A percentile compares a stretch with the other conserved stretches of the same genome.
Conservation (phyloP, 2,797 vertebrate genomes). For the Nothura maculosa region DNA sequence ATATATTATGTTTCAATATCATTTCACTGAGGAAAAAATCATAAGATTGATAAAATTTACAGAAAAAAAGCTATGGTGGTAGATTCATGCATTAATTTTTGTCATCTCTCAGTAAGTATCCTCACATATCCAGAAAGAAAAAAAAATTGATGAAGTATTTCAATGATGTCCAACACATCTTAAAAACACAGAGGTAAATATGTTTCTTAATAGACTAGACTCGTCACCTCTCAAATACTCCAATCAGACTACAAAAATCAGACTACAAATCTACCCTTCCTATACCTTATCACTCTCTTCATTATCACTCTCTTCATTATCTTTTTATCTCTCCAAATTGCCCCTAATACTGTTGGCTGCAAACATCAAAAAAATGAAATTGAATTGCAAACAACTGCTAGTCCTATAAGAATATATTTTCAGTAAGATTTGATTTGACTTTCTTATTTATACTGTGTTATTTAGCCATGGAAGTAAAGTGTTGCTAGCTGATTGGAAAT, state of each 20-base stretch:
- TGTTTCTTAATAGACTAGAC: neutral
- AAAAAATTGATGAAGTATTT: neutral
- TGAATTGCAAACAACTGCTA: neutral
- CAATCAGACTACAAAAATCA: neutral
- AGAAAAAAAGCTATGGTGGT: neutral
- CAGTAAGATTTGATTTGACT: neutral
- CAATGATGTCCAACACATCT: neutral
- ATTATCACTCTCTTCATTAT: neutral
- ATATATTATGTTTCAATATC: neutral
- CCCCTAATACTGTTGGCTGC: neutral
- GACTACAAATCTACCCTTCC: neutral
- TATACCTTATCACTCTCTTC: neutral
- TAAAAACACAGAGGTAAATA: neutral
- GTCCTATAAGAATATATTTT: neutral
- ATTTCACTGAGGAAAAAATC: neutral
- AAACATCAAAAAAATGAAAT: slow-evolving; percentile 10
- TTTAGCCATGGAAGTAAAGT: neutral
- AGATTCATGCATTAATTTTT: neutral
- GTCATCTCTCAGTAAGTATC: neutral
- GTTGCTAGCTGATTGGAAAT: neutral
- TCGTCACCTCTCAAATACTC: neutral
- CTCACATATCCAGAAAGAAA: neutral
- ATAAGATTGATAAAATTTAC: neutral
- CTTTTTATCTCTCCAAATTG: neutral
- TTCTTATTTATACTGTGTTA: neutral